phyloP scores from a whole-genome alignment of 2,113 vertebrate genomes.

The Labeo rohita region DNA sequence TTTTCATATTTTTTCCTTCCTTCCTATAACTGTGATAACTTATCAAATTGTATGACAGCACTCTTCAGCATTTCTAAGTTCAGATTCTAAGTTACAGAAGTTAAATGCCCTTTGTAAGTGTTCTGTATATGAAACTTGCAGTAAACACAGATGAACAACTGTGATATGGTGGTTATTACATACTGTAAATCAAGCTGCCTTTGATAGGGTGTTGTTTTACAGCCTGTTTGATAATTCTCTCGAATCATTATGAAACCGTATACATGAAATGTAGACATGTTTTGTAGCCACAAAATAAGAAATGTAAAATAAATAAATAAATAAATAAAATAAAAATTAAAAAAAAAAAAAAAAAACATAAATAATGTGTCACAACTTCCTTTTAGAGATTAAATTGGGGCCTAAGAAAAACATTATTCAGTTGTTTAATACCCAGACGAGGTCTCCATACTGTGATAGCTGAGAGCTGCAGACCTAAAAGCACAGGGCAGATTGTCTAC shows the following conservation, averaged over 20 bases:
- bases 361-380: background rate
- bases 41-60: background rate
- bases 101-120: background rate
- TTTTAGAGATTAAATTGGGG: background rate
- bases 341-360: too few species aligned
- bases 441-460: background rate
- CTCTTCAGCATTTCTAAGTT: background rate
- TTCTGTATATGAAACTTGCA: background rate
- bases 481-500: background rate
- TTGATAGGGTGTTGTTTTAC: background rate
- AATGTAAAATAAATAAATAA: too few species aligned
- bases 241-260: background rate
- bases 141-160: background rate
- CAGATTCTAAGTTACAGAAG: background rate
- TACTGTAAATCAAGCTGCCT: background rate
- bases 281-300: background rate
- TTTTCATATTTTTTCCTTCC: background rate
- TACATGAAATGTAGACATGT: background rate
- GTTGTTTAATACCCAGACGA: background rate
- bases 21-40: background rate
- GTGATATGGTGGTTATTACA: background rate
- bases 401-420: background rate
- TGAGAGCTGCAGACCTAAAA: background rate
- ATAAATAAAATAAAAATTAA: too few species aligned
- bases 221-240: background rate